Evolutionary conservation across 2,113 vertebrate genomes (phyloP).

Genomic region (Alouatta palliata): DNA sequence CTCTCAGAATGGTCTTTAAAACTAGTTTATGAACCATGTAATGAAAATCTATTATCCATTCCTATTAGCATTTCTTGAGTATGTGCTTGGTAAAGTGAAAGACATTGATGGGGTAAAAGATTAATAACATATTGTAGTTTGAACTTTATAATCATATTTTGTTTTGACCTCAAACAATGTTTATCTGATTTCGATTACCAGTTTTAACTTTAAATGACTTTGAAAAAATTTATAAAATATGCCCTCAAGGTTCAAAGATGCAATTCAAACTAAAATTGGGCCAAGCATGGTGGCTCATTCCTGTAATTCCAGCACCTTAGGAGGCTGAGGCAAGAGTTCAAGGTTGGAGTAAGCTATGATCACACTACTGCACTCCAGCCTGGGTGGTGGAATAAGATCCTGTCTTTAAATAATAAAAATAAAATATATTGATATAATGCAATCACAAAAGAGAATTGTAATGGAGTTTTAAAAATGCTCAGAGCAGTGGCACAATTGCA

Average conservation of each 20-base stretch:
- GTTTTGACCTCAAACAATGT: not conserved
- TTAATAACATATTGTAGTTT: not conserved
- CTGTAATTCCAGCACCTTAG: too few species aligned
- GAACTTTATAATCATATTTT: conserved; percentile 25
- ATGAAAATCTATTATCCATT: not conserved
- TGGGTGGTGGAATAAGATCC: too few species aligned
- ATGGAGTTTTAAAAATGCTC: not conserved
- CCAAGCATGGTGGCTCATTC: too few species aligned
- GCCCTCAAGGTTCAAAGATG: not conserved
- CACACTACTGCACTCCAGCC: too few species aligned
- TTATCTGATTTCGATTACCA: not conserved
- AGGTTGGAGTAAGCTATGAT: too few species aligned
- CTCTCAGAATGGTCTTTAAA: conserved; percentile 1
- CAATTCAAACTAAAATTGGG: not conserved
- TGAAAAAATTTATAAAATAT: conserved; percentile 1
- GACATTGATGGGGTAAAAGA: not conserved
- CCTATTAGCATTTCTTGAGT: not conserved
- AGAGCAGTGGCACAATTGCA: not conserved
- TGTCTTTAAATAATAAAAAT: too few species aligned
- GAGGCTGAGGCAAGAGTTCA: too few species aligned
- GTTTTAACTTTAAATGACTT: conserved; percentile 43
- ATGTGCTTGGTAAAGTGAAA: not conserved
- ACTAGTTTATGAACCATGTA: not conserved
- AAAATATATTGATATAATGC: not conserved
- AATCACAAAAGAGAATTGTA: not conserved